A percentile compares a stretch with the other conserved stretches of the same genome.
Evolutionary conservation across 2,113 vertebrate genomes (phyloP).

Genomic region (Barbus barbus): DNA sequence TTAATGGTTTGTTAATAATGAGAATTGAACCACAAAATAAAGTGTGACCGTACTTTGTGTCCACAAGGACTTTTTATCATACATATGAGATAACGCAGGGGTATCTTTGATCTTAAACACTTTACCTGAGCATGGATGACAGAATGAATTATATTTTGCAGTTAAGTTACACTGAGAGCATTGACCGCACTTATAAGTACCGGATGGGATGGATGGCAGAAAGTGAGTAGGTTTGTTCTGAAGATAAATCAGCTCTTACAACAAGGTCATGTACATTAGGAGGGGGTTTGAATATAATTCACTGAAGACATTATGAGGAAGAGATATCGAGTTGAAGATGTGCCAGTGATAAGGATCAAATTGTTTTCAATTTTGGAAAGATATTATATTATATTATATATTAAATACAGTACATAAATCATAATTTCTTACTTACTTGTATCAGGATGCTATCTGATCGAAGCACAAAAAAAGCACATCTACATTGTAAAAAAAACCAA

Average conservation of each 20-base stretch:
- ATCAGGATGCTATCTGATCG: too few species aligned
- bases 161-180: neutral
- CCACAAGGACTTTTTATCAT: neutral
- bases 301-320: neutral
- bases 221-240: neutral
- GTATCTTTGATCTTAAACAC: conserved; percentile 9
- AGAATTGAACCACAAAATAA: too few species aligned
- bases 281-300: neutral
- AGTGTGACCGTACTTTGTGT: neutral
- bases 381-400: too few species aligned
- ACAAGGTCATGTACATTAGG: neutral
- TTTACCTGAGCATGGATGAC: neutral
- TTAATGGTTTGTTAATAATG: too few species aligned
- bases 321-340: neutral
- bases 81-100: neutral
- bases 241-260: neutral
- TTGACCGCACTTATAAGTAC: neutral
- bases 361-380: neutral
- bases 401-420: too few species aligned
- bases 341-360: neutral
- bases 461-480: too few species aligned
- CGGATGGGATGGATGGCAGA: neutral
- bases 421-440: too few species aligned
- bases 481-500: too few species aligned
- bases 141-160: neutral